These are phyloP conservation scores for Leptothorax acervorum DNA, from an alignment of 2,888 invertebrate genomes.

Conservation along the genomic window DNA sequence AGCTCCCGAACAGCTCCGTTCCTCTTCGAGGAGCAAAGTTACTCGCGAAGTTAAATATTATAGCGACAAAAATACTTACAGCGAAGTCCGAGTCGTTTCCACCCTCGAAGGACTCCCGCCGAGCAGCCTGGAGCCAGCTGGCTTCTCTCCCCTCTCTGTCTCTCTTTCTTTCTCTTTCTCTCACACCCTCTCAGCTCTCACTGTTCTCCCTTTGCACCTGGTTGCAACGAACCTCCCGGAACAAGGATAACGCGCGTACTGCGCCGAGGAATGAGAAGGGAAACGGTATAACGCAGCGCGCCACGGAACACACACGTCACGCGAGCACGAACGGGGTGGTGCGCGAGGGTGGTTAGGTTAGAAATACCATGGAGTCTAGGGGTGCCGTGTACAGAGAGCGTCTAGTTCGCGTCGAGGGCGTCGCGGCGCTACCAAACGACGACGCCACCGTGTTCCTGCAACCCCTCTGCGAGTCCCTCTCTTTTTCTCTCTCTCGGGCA, in stretches of 20 bases:
- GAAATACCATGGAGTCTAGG: slow-evolving; percentile 67
- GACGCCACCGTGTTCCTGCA: slow-evolving; percentile 72
- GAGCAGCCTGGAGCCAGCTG: slow-evolving; percentile 50
- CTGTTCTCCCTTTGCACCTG: slow-evolving; percentile 45
- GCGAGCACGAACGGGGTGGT: slow-evolving; percentile 55
- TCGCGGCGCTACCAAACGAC: slow-evolving; percentile 80
- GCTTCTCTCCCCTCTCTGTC: slow-evolving; percentile 37
- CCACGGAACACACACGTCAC: slow-evolving; percentile 59
- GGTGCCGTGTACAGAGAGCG: slow-evolving; percentile 60
- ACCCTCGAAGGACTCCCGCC: slow-evolving; percentile 49
- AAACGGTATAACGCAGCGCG: slow-evolving; percentile 61
- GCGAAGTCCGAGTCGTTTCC: slow-evolving; percentile 31
- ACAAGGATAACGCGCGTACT: slow-evolving; percentile 52
- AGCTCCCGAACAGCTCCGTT: not conserved
- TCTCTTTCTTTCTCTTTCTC: slow-evolving; percentile 32
- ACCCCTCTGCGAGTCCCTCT: slow-evolving; percentile 65
- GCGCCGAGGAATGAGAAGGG: slow-evolving; percentile 41
- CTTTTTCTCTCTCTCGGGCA: slow-evolving; percentile 59
- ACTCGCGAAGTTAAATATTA: not conserved
- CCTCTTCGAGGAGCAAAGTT: not conserved
- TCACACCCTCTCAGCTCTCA: slow-evolving; percentile 45
- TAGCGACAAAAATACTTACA: slow-evolving; percentile 45
- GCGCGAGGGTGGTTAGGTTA: slow-evolving; percentile 71
- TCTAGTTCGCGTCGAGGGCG: slow-evolving; percentile 77
- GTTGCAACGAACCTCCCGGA: slow-evolving; percentile 54